Base-by-base conservation (phyloP, 1,140 invertebrate genomes). In the Prorops nasuta region DNA sequence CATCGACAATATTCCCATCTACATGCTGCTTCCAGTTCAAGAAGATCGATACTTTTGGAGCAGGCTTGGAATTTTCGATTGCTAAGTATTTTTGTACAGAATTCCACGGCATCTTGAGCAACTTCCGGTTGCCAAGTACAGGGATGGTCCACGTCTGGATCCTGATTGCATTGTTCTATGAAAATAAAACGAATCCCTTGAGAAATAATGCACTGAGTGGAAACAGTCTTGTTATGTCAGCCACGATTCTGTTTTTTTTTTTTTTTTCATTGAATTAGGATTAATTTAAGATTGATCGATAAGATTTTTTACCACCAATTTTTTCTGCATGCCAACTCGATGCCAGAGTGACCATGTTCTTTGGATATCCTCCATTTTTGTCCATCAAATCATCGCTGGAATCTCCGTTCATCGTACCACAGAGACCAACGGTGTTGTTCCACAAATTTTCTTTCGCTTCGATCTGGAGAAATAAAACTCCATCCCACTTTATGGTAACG, bases 1-100 rank as follows among this genome's bases (percentile, higher is more conserved):
- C 90, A 90, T n/a, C 80, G 76, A 63, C 88, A 92, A 66, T 86
- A 92, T 66, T 93, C 90, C 74, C 83, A 86, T 50, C 83, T 78
- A 63, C 91, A 94, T 2, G 87, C 81, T 61, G 85, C 79, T 44
- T 83, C 50, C 32, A 88, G 49, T 44, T 81, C 56, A 16, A 74
- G 56, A 45, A 81, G 68, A 57, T 84, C 80, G 55, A 86, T 78
- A 6, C 81, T 81, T 57, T 73, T 77, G 3, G 83, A 79, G 64
- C 88, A 91, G 37, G 78, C 74, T 12, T 74, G 64, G 56, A 90
- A 86, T 64, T 83, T 82, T 8, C 78, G 65, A 65, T 89, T 86
- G 3, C 76, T 72, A 34, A 88, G 71, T 3, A 90, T 63, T 38
- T 80, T 79, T 6, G 73, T 68, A 57, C 88, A 91, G 54, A 89